A percentile compares a stretch with the other conserved stretches of the same genome.
phyloP scores from a whole-genome alignment of 2,113 vertebrate genomes.

The Corynorhinus townsendii region DNA sequence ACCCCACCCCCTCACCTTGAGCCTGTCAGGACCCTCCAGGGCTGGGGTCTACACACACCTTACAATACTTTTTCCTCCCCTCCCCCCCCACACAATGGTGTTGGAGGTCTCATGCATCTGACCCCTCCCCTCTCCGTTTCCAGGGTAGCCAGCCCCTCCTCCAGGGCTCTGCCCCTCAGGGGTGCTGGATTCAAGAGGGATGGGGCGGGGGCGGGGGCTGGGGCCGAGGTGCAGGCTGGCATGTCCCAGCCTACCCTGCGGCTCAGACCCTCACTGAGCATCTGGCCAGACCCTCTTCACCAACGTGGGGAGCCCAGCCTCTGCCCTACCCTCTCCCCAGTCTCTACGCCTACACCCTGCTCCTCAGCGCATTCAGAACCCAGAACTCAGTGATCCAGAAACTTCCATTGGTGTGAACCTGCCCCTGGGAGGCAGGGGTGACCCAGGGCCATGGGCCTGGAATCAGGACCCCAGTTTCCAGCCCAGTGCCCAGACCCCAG shows the following conservation, averaged over 20 bases:
- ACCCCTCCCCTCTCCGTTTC: not conserved
- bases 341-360: not conserved
- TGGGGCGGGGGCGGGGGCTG: not conserved
- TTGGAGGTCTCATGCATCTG: not conserved
- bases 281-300: not conserved
- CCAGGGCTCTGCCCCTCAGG: not conserved
- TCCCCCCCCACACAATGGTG: not conserved
- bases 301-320: not conserved
- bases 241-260: not conserved
- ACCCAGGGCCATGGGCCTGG: accelerated
- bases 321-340: not conserved
- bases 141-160: not conserved
- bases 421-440: not conserved
- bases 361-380: not conserved
- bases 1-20: not conserved
- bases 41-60: not conserved
- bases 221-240: not conserved
- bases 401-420: not conserved
- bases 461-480: not conserved
- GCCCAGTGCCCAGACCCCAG: not conserved
- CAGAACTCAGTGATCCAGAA: not conserved
- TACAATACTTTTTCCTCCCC: not conserved
- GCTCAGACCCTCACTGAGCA: not conserved
- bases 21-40: not conserved
- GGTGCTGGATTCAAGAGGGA: not conserved